These are phyloP conservation scores for Lampris megalopsis DNA, from an alignment of 2,113 vertebrate species.

Conservation along the genomic window DNA sequence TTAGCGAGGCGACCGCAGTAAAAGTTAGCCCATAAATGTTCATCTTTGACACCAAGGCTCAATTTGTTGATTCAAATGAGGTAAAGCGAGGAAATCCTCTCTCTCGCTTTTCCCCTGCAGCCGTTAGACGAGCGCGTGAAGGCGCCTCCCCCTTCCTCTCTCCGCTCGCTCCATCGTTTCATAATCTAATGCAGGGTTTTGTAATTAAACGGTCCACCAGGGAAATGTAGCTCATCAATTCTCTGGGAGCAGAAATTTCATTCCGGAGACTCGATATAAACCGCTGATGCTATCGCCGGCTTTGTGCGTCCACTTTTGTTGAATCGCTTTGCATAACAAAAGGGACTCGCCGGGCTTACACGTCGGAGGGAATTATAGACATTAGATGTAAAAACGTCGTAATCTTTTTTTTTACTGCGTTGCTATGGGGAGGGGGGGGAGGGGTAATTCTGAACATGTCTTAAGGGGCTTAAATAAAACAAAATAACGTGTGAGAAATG, in stretches of 20 bases:
- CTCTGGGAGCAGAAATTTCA: slow-evolving; percentile 68
- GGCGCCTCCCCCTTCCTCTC: slow-evolving; percentile 56
- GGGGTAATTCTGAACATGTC: too few relatives aligned
- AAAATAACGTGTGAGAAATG: too few relatives aligned
- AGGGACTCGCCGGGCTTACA: slow-evolving; percentile 43
- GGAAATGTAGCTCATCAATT: slow-evolving; percentile 67
- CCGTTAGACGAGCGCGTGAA: slow-evolving; percentile 72
- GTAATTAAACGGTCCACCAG: slow-evolving; percentile 72
- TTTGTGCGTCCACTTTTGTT: slow-evolving; percentile 55
- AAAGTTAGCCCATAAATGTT: too few relatives aligned
- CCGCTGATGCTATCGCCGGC: slow-evolving; percentile 42
- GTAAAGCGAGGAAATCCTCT: slow-evolving; percentile 36
- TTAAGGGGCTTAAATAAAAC: too few relatives aligned
- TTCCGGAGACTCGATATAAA: slow-evolving; percentile 54
- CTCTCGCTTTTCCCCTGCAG: slow-evolving; percentile 30
- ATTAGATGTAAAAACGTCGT: slow-evolving; percentile 10
- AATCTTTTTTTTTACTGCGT: not conserved
- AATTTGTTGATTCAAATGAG: slow-evolving; percentile 37
- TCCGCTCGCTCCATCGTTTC: slow-evolving; percentile 69
- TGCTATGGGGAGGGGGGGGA: too few relatives aligned
- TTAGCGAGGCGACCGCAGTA: too few relatives aligned
- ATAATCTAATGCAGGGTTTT: slow-evolving; percentile 77
- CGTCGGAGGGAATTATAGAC: slow-evolving; percentile 23
- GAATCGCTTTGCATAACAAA: slow-evolving; percentile 61
- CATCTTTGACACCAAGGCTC: too few relatives aligned